Evolutionary conservation across 2,797 vertebrate species (phyloP).

Genomic region (Brachymystax lenok): DNA sequence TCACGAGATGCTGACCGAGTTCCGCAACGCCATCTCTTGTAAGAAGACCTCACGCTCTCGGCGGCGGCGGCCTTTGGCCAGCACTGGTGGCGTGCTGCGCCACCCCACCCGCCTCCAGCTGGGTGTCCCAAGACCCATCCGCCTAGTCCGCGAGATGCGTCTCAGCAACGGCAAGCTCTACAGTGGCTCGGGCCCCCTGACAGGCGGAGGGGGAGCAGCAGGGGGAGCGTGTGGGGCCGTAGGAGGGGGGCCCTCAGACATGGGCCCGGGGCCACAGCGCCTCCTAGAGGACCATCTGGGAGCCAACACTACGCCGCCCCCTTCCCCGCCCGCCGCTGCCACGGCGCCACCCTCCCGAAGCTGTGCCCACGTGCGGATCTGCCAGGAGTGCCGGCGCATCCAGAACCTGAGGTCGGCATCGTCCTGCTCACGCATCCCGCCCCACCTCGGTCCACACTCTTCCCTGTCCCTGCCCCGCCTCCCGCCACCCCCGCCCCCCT

Average conservation of each 20-base stretch:
- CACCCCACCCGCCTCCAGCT: constrained; percentile 77
- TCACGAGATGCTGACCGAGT: constrained; percentile 89
- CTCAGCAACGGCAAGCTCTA: constrained; percentile 90
- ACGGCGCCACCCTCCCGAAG: constrained; percentile 71
- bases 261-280: constrained; percentile 76
- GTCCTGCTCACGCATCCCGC: constrained; percentile 44
- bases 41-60: constrained; percentile 87
- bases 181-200: constrained; percentile 70
- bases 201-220: constrained; percentile 22
- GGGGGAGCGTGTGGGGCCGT: constrained; percentile 27
- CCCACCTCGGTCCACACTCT: constrained; percentile 55
- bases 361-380: constrained; percentile 88
- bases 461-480: constrained; percentile 66
- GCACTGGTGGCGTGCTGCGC: constrained; percentile 64
- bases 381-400: constrained; percentile 89
- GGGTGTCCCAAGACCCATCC: constrained; percentile 75
- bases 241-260: constrained; percentile 51
- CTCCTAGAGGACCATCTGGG: constrained; percentile 73
- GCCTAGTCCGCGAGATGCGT: constrained; percentile 85
- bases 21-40: constrained; percentile 86
- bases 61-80: constrained; percentile 69
- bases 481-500: constrained; percentile 63
- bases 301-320: constrained; percentile 45
- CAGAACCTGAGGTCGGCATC: constrained; percentile 77
- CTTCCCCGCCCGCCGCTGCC: constrained; percentile 29